Base-by-base conservation (phyloP, 1,140 invertebrate genomes). In the Spodoptera frugiperda region DNA sequence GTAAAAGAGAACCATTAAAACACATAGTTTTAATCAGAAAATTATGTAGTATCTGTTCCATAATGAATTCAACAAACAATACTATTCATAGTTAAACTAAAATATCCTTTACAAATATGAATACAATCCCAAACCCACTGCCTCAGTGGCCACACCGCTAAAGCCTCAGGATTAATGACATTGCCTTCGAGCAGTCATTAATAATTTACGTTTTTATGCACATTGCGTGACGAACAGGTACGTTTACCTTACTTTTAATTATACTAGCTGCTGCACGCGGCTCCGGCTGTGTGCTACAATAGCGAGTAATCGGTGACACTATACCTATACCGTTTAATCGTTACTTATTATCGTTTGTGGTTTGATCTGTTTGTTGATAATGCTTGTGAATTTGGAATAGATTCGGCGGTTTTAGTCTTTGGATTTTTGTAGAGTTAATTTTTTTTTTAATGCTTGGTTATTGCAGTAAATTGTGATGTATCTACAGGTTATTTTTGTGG, bases 141-240 rank as follows among this genome's bases (percentile, higher is more conserved):
- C 5, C n/a, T 73, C 48, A n/a, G 33, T 73, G 59, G 68, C 76
- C 68, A 19, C 55, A 77, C 55, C 15, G 30, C 14, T 48, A 54
- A 46, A 54, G 48, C 70, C 76, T 67, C 54, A 74, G 70, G 70
- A 78, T 78, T 78, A 74, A 78, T 78, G 77, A 78, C 53, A 57
- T 74, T 33, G 61, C 71, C 70, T 78, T 74, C 63, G 63, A 78
- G 71, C 48, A 30, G 51, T 57, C 77, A 78, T 78, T 78, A 78
- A 74, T 78, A 74, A 72, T 78, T 72, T 54, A 65, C 17, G 25
- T 73, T 78, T 78, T 78, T 78, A 78, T 54, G 71, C 77, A 72
- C 49, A 44, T 78, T 51, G 77, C 77, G 77, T 78, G 77, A 78
- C 77, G 63, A 57, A 49, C 21, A 12, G 59, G 57, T 39, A 54